phyloP scores from a whole-genome alignment of 2,113 vertebrate genomes.

The Corvus hawaiiensis region DNA sequence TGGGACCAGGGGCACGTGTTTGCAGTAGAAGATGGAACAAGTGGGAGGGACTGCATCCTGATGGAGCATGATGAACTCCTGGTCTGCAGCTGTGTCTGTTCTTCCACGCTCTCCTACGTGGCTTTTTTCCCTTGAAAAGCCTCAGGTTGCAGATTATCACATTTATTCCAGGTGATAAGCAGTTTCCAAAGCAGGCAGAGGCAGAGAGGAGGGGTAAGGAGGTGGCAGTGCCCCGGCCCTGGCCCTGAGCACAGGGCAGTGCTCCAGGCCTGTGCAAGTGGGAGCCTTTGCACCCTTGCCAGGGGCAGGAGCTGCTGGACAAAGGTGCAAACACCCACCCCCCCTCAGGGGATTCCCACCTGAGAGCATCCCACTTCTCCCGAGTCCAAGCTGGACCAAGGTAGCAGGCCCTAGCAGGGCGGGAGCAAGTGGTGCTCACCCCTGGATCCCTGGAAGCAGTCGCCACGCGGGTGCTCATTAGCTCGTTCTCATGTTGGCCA shows the following conservation, averaged over 20 bases:
- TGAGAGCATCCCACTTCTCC: background rate
- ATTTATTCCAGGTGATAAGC: background rate
- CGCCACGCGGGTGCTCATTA: rapidly evolving
- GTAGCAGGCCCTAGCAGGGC: background rate
- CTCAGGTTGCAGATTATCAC: background rate
- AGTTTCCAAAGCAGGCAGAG: background rate
- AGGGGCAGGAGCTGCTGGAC: background rate
- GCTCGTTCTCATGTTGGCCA: background rate
- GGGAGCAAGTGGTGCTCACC: rapidly evolving
- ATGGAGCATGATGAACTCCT: rapidly evolving
- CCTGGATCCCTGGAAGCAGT: background rate
- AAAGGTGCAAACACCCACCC: background rate
- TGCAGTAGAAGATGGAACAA: background rate
- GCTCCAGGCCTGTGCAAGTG: rapidly evolving
- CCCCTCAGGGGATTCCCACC: background rate
- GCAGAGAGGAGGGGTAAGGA: background rate
- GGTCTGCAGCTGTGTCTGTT: background rate
- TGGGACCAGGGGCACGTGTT: rapidly evolving
- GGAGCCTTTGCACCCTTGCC: background rate
- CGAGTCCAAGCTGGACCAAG: background rate
- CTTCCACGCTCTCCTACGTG: rapidly evolving
- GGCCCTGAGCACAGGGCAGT: background rate
- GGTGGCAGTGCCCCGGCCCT: background rate
- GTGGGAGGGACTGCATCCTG: background rate
- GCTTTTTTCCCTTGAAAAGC: background rate